Conservation (phyloP, 2,113 vertebrate genomes). For the Onychostoma macrolepis region DNA sequence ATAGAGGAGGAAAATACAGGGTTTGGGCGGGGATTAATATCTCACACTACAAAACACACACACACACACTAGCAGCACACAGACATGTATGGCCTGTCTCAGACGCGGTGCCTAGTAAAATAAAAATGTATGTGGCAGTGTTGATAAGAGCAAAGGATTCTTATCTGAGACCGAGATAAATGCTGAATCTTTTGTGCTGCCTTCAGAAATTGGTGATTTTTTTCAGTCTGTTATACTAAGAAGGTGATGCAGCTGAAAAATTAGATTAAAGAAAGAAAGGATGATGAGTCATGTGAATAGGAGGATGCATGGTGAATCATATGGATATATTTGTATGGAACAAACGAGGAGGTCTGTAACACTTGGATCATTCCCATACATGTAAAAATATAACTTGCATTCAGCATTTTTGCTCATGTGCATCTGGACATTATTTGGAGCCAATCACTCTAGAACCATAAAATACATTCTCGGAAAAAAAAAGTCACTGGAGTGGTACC, state of each 20-base stretch:
- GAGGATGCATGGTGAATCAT: neutral
- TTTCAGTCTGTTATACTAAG: neutral
- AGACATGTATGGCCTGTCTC: neutral
- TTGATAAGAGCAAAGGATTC: neutral
- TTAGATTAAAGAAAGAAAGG: neutral
- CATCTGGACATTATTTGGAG: neutral
- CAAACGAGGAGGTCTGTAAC: neutral
- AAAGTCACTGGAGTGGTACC: neutral
- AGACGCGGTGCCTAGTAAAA: neutral
- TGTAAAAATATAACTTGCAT: constrained; percentile 3
- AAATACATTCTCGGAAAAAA: neutral
- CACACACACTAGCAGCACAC: constrained; percentile 19
- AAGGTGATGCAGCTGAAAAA: neutral
- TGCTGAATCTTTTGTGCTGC: neutral
- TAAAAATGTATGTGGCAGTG: neutral
- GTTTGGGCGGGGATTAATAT: constrained; percentile 72
- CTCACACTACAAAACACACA: constrained; percentile 37
- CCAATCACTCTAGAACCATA: neutral
- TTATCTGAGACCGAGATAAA: constrained; percentile 21
- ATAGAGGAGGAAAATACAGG: constrained; percentile 76
- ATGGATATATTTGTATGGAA: neutral
- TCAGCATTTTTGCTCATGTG: neutral
- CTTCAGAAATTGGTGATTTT: neutral
- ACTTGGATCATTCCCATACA: neutral
- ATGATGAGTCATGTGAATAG: constrained; percentile 13